These are phyloP conservation scores for Chrysodeixis includens DNA, from an alignment of 2,888 invertebrate species.

Conservation along the genomic window DNA sequence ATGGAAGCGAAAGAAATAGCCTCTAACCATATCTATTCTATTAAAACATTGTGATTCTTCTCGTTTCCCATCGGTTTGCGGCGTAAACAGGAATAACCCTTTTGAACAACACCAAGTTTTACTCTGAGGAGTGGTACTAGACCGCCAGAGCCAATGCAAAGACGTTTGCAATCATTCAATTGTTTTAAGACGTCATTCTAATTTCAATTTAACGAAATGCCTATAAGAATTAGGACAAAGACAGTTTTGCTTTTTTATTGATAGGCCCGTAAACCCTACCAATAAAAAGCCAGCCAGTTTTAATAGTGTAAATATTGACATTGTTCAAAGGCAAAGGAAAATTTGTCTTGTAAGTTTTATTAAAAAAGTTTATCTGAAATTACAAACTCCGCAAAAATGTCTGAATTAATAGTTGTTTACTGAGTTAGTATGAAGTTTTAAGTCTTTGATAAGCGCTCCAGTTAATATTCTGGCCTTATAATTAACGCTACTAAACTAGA, in stretches of 20 bases:
- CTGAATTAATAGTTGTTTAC: slow-evolving; percentile 30
- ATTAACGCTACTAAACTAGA: slow-evolving; percentile 34
- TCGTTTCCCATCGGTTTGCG: too few relatives aligned
- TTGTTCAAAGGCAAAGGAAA: neutral
- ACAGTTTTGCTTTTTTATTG: too few relatives aligned
- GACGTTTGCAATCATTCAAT: too few relatives aligned
- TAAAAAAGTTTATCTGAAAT: slow-evolving; percentile 1
- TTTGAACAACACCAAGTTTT: too few relatives aligned
- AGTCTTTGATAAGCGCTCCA: slow-evolving; percentile 24
- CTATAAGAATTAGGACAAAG: neutral
- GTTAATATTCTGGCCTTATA: slow-evolving; percentile 32
- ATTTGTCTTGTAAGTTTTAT: neutral
- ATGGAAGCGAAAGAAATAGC: too few relatives aligned
- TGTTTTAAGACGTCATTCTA: neutral
- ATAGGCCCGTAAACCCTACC: neutral
- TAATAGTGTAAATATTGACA: neutral
- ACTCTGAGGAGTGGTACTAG: too few relatives aligned
- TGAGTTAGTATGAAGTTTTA: slow-evolving; percentile 30
- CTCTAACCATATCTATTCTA: too few relatives aligned
- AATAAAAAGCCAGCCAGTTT: neutral
- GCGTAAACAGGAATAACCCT: too few relatives aligned
- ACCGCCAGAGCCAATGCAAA: too few relatives aligned
- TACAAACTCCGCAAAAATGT: neutral
- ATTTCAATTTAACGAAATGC: neutral
- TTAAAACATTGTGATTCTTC: too few relatives aligned